Conservation (phyloP, 2,113 vertebrate species). For the Podiceps cristatus region DNA sequence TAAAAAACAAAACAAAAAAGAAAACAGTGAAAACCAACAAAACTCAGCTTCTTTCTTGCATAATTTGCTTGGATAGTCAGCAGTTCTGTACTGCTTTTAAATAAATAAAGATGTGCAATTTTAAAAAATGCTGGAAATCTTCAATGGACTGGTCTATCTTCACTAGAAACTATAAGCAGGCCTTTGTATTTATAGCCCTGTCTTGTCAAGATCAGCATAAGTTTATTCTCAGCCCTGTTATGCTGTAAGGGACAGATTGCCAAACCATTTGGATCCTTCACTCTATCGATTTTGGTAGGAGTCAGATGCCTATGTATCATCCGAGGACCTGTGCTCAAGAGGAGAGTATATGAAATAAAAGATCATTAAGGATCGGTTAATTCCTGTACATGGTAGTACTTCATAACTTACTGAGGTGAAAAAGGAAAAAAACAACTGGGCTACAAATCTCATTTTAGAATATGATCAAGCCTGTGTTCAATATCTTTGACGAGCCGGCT, state of each 20-base stretch:
- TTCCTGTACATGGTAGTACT: neutral
- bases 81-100: neutral
- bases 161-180: neutral
- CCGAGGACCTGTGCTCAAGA: neutral
- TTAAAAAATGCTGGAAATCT: neutral
- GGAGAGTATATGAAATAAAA: neutral
- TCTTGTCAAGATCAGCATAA: neutral
- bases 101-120: neutral
- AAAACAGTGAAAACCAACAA: neutral
- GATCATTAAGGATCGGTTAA: fast-evolving
- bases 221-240: neutral
- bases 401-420: neutral
- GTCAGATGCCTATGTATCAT: fast-evolving
- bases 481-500: fast-evolving
- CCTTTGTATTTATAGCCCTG: neutral
- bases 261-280: neutral
- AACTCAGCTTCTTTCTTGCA: neutral
- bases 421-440: neutral
- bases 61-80: neutral
- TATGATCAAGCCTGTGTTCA: neutral
- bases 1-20: neutral
- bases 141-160: neutral
- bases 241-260: fast-evolving
- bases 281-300: neutral
- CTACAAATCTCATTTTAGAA: neutral